Percentiles rank a stretch among this genome's conserved stretches.
phyloP scores from a whole-genome alignment of 1,140 invertebrate genomes.

The Drosophila pachea region DNA sequence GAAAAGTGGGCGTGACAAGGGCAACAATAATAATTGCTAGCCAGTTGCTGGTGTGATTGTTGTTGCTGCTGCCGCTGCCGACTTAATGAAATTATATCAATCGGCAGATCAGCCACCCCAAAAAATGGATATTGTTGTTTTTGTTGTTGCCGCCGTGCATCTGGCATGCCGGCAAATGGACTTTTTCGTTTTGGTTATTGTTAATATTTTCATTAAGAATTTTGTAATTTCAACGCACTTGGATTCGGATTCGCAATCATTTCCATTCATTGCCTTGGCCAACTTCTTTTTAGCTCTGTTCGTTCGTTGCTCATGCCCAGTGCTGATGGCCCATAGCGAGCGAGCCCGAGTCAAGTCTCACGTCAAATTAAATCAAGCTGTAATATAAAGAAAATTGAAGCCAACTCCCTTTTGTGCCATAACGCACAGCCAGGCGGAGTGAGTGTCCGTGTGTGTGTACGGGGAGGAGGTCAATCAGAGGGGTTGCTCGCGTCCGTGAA shows the following conservation, averaged over 20 bases:
- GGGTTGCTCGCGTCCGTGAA: conserved; percentile 10
- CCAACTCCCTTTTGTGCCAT: conserved; percentile 71
- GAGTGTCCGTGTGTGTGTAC: not conserved
- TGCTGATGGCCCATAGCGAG: conserved; percentile 25
- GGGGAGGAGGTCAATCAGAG: not conserved
- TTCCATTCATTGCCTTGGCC: conserved; percentile 17
- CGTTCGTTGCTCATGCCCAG: not conserved
- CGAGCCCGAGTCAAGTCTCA: conserved; percentile 54
- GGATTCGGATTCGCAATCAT: conserved; percentile 43
- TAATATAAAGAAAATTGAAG: conserved; percentile 78
- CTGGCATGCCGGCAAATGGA: conserved; percentile 70
- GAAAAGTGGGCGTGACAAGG: conserved; percentile 40
- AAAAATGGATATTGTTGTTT: conserved; percentile 31
- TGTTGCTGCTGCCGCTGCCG: conserved; percentile 15
- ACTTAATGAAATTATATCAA: conserved; percentile 76
- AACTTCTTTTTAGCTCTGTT: conserved; percentile 15
- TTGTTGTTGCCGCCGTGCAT: conserved; percentile 40
- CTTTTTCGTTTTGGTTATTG: conserved; percentile 64
- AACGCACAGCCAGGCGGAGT: conserved; percentile 35
- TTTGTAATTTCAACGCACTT: conserved; percentile 52
- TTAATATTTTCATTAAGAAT: conserved; percentile 65
- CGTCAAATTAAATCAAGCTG: conserved; percentile 76
- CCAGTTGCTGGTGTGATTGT: not conserved
- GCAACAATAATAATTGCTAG: conserved; percentile 39
- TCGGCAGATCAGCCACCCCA: conserved; percentile 51